A percentile compares a stretch with the other conserved stretches of the same genome.
Evolutionary conservation across 2,797 vertebrate species (phyloP).

Genomic region (Catostomus latipinnis): DNA sequence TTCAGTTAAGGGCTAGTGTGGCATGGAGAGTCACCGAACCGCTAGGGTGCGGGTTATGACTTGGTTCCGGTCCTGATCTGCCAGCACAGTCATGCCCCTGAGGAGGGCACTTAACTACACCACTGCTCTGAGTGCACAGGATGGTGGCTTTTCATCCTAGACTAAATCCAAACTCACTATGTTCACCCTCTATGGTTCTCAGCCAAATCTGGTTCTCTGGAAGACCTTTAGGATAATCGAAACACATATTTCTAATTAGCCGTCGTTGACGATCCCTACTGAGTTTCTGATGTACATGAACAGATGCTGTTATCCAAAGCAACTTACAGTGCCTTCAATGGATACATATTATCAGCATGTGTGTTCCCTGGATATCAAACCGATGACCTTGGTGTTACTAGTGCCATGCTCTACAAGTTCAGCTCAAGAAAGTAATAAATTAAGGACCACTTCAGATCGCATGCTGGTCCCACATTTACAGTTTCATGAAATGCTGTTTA

Average conservation of each 20-base stretch:
- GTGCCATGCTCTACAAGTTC: too few species aligned
- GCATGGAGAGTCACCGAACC: neutral
- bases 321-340: too few species aligned
- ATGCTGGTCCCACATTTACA: too few species aligned
- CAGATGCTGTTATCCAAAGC: too few species aligned
- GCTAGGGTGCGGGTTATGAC: neutral
- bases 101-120: conserved; percentile 12
- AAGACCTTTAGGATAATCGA: neutral
- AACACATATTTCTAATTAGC: neutral
- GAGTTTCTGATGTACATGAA: too few species aligned
- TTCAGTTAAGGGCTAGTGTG: conserved; percentile 4
- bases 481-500: too few species aligned
- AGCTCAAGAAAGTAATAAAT: too few species aligned
- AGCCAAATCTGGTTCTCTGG: neutral
- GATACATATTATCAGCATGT: too few species aligned
- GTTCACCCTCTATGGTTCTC: neutral
- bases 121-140: neutral
- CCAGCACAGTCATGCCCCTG: conserved; percentile 12
- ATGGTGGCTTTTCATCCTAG: neutral
- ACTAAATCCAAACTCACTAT: neutral
- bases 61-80: neutral
- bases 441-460: too few species aligned
- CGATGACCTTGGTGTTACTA: too few species aligned
- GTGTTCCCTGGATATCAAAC: too few species aligned
- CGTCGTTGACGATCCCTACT: neutral